phyloP scores from a whole-genome alignment of 2,797 vertebrate species.

The Muscicapa comitata region DNA sequence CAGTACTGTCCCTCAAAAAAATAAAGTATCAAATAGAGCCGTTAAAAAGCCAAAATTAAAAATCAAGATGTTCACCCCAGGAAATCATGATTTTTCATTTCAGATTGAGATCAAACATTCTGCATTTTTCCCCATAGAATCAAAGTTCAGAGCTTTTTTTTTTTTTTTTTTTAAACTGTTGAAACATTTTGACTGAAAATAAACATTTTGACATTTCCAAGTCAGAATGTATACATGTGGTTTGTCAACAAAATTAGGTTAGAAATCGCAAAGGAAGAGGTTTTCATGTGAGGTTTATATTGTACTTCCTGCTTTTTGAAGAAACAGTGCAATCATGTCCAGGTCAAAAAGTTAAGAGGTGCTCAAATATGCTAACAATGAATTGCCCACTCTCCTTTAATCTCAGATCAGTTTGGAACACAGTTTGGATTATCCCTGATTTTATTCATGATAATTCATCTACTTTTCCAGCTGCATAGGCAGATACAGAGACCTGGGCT shows the following conservation, averaged over 20 bases:
- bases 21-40: background rate
- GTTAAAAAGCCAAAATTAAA: background rate
- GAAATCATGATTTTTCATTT: background rate
- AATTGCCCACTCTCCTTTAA: background rate
- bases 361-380: conserved; percentile 8
- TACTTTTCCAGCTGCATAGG: background rate
- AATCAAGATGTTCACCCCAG: background rate
- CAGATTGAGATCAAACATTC: background rate
- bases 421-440: background rate
- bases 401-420: background rate
- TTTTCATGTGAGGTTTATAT: conserved; percentile 49
- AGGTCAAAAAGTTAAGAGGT: conserved; percentile 40
- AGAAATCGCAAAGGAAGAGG: conserved; percentile 36
- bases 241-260: conserved; percentile 53
- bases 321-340: background rate
- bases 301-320: conserved; percentile 47
- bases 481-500: background rate
- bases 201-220: conserved; percentile 43
- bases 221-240: conserved; percentile 12
- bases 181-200: conserved; percentile 41
- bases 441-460: background rate
- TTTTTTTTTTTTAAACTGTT: background rate
- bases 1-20: background rate
- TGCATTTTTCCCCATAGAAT: background rate
- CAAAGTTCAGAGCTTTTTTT: background rate